Conservation (phyloP, 2,888 invertebrate species). For the Bombylius major region DNA sequence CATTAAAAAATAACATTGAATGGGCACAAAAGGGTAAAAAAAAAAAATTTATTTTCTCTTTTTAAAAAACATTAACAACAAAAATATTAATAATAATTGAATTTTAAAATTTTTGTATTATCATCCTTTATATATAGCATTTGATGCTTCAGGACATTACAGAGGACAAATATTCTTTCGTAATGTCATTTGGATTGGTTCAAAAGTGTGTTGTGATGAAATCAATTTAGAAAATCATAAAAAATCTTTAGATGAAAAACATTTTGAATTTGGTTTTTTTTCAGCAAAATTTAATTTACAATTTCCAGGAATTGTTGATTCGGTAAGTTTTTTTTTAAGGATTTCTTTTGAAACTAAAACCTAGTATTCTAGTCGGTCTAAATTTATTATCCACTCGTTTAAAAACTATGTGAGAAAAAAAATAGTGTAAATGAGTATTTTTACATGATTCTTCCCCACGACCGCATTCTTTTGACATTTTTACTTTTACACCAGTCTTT, state of each 20-base stretch:
- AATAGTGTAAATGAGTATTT: no score
- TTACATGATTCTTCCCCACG: no score
- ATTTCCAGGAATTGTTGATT: constrained; percentile 21
- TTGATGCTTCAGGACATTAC: constrained; percentile 69
- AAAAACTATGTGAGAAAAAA: no score
- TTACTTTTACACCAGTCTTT: no score
- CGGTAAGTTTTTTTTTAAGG: constrained; percentile 19
- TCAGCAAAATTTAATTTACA: constrained; percentile 25
- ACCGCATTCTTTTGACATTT: no score
- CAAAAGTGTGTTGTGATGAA: constrained; percentile 49
- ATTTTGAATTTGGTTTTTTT: constrained; percentile 31
- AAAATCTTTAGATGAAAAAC: constrained; percentile 25
- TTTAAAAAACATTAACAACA: background rate
- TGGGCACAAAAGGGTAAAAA: constrained; percentile 69
- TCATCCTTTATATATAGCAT: constrained; percentile 43
- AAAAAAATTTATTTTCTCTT: background rate
- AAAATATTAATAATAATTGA: no score
- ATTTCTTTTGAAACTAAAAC: no score
- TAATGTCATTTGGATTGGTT: constrained; percentile 72
- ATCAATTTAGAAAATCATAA: constrained; percentile 27
- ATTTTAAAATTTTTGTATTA: no score
- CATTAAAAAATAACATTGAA: constrained; percentile 43
- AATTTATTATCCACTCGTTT: no score
- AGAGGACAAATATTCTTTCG: constrained; percentile 64
- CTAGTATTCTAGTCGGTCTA: no score